These are phyloP conservation scores for Acomys russatus DNA, from an alignment of 2,797 vertebrate species.

Conservation along the genomic window DNA sequence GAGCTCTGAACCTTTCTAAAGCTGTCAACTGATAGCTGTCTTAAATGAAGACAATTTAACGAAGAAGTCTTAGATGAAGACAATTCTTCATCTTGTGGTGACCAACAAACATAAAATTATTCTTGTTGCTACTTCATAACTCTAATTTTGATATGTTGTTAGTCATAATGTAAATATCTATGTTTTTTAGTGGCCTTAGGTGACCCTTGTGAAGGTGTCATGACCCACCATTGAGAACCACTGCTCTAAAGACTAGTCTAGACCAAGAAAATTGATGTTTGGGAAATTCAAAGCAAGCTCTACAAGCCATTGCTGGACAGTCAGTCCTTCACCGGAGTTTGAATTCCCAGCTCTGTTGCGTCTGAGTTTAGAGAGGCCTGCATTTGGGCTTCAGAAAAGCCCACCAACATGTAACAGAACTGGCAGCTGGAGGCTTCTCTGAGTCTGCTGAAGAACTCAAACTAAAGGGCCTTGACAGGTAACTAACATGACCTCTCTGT, in stretches of 20 bases:
- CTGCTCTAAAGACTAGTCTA: neutral
- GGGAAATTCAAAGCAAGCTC: neutral
- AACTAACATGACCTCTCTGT: rapidly evolving
- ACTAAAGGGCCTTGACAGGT: rapidly evolving
- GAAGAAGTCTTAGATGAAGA: too few species aligned
- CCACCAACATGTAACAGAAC: rapidly evolving
- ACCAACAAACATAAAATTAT: too few species aligned
- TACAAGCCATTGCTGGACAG: neutral
- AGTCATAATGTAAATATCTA: too few species aligned
- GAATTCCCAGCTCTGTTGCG: neutral
- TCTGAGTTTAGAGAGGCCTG: neutral
- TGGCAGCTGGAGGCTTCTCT: neutral
- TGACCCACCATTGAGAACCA: too few species aligned
- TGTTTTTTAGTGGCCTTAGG: too few species aligned
- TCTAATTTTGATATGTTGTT: too few species aligned
- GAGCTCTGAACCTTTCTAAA: too few species aligned
- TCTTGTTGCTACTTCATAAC: too few species aligned
- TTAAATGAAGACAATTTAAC: too few species aligned
- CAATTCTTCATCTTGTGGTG: too few species aligned
- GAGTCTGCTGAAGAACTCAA: neutral
- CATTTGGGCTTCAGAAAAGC: neutral
- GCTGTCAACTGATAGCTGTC: too few species aligned
- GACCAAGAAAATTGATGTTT: neutral
- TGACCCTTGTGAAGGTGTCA: too few species aligned
- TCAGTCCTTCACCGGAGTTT: rapidly evolving